Evolutionary conservation across 2,888 invertebrate species (phyloP), one percentile per base, ranked within the genome.

Genomic region (Balanococcus diminutus): DNA sequence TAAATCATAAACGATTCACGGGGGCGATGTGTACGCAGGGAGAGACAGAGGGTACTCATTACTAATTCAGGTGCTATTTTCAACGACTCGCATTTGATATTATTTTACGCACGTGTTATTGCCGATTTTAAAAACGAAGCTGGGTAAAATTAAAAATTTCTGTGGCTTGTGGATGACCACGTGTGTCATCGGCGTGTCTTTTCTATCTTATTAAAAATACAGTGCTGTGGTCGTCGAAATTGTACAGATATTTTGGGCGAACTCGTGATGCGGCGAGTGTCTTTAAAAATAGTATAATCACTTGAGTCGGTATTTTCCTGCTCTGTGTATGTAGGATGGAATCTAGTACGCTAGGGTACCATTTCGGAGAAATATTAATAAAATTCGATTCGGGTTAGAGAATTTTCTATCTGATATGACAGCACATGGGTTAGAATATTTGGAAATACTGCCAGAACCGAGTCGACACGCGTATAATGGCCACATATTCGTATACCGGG

Each of bases 351-450:
- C 14, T 11, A 11, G 42, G 8, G 36, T 8, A 4, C 14, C 14
- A 42, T 42, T 19, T 56, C 14, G 25, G 75, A 32, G 2, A 75
- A 75, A 75, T 75, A 75, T 75, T 75, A 75, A 75, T 75, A 32
- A 75, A 75, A 75, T 75, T 75, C 75, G 32, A 75, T 32, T 75
- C 75, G 32, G 25, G 16, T 31, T 28, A 14, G 32, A 22, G 25
- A 75, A 32, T 32, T n/a, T n/a, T n/a, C n/a, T n/a, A n/a, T n/a
- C n/a, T n/a, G n/a, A n/a, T 32, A 14, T 67, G 25, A 28, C 11
- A 31, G 28, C 5, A 42, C 14, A 2, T 11, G 11, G 1, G 42
- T 11, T 16, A 28, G 28, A 28, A 11, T 67, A 28, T 67, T 67
- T 67, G 67, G 67, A 28, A 31, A 67, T 56, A 56, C 56, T 56